Conservation (phyloP, 1,140 invertebrate genomes). For the Temnothorax curvispinosus region DNA sequence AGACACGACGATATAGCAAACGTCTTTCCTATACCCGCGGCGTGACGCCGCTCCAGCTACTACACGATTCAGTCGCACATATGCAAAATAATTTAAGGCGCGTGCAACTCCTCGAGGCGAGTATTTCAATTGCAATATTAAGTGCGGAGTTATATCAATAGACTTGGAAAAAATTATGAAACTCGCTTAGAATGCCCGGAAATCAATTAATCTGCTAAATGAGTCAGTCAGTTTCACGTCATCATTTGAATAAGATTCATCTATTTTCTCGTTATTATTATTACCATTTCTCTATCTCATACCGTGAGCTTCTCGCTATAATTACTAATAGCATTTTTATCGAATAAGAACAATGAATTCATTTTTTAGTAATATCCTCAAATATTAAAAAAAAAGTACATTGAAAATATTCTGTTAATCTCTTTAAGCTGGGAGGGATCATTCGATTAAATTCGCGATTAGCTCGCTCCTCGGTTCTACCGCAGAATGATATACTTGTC, state of each 20-base stretch:
- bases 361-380: neutral
- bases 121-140: constrained; percentile 9
- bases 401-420: neutral
- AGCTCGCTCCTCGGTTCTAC: neutral
- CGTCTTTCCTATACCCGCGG: constrained; percentile 26
- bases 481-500: neutral
- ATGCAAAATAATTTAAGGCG: constrained; percentile 36
- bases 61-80: neutral
- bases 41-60: constrained; percentile 30
- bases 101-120: neutral
- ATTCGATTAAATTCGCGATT: neutral
- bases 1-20: constrained; percentile 14
- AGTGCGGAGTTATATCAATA: neutral
- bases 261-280: no score
- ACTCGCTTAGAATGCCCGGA: neutral
- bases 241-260: no score
- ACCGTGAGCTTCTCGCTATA: neutral
- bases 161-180: neutral
- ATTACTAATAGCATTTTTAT: neutral
- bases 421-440: neutral
- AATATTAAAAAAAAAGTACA: neutral
- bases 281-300: neutral
- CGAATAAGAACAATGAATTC: neutral
- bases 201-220: neutral
- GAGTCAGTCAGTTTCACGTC: neutral